Conservation (phyloP, 1,140 invertebrate genomes). For the Ceratitis capitata region DNA sequence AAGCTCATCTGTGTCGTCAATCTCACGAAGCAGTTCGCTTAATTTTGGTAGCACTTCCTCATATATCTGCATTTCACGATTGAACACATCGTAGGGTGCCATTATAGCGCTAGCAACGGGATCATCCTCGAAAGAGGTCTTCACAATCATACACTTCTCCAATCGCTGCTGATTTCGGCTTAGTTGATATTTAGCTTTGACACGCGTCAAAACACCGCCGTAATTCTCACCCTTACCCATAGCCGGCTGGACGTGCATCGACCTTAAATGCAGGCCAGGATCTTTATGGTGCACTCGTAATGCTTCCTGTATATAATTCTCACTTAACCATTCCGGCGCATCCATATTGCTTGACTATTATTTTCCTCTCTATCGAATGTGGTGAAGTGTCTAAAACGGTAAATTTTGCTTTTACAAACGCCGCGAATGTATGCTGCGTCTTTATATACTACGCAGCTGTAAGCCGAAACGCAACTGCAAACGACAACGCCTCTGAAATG, state of each 20-base stretch:
- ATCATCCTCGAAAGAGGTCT: constrained; percentile 58
- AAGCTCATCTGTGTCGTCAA: constrained; percentile 51
- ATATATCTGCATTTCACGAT: constrained; percentile 62
- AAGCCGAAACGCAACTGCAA: neutral
- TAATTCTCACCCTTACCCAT: constrained; percentile 62
- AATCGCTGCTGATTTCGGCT: constrained; percentile 38
- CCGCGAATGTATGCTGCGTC: neutral
- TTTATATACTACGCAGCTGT: neutral
- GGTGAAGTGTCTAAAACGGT: neutral
- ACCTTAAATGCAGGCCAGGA: constrained; percentile 42
- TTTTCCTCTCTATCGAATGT: neutral
- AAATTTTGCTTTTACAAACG: neutral
- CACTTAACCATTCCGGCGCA: constrained; percentile 58
- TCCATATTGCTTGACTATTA: constrained; percentile 38
- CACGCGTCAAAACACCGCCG: constrained; percentile 56
- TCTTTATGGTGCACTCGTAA: constrained; percentile 53
- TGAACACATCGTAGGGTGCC: constrained; percentile 59
- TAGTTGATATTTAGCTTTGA: constrained; percentile 46
- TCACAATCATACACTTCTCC: constrained; percentile 50
- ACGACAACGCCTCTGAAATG: neutral
- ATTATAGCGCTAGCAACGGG: constrained; percentile 54
- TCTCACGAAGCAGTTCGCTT: constrained; percentile 50
- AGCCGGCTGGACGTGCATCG: constrained; percentile 53
- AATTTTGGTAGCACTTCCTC: constrained; percentile 57
- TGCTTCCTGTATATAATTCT: constrained; percentile 53